phyloP scores from a whole-genome alignment of 2,113 vertebrate genomes.

The Herpailurus yagouaroundi region DNA sequence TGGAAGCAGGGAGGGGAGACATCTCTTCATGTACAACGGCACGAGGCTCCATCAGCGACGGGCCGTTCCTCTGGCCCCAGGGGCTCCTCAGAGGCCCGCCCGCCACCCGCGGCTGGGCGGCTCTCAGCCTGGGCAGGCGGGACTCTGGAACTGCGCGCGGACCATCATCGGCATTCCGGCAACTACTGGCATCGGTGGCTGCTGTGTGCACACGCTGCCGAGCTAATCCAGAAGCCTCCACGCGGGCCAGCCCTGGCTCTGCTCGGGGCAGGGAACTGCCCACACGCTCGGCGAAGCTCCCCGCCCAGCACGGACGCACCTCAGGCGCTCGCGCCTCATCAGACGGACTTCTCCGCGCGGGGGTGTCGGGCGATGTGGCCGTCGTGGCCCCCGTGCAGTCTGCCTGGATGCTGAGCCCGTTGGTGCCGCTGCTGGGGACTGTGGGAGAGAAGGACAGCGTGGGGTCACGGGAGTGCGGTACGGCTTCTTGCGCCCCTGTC shows the following conservation, averaged over 20 bases:
- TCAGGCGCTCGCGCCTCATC: conserved; percentile 75
- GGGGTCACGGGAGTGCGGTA: accelerated
- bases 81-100: neutral
- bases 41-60: neutral
- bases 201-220: accelerated
- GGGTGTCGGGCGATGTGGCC: conserved; percentile 86
- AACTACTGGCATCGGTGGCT: accelerated
- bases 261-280: neutral
- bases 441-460: neutral
- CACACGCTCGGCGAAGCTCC: no score
- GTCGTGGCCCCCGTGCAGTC: conserved; percentile 82
- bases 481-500: no score
- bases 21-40: accelerated
- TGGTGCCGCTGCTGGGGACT: conserved; percentile 95
- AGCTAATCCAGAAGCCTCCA: neutral
- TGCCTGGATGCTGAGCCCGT: conserved; percentile 92
- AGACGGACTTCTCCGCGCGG: conserved; percentile 79
- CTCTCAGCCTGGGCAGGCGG: neutral
- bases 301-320: neutral
- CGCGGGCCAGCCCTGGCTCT: accelerated
- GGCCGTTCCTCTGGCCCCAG: neutral
- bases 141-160: neutral
- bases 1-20: neutral
- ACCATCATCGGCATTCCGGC: neutral
- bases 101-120: neutral